A percentile compares a stretch with the other conserved stretches of the same genome.
Conservation (phyloP, 2,113 vertebrate genomes). For the Indicator indicator region DNA sequence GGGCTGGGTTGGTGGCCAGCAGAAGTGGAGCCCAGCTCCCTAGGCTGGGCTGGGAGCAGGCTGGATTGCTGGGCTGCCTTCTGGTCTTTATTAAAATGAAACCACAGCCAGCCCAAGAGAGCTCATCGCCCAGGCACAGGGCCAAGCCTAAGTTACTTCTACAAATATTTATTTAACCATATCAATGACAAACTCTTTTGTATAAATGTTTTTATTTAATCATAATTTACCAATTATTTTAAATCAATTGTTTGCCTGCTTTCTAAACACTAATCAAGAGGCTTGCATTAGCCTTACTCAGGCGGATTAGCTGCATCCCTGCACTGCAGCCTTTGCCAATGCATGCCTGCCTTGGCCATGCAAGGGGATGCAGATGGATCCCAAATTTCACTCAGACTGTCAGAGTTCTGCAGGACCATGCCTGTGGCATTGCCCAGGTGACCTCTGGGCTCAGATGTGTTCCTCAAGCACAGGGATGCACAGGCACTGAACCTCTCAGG, state of each 20-base stretch:
- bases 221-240: constrained; percentile 80
- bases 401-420: not conserved
- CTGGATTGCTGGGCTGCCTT: constrained; percentile 68
- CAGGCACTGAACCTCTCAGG: not conserved
- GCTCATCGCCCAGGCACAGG: constrained; percentile 61
- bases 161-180: constrained; percentile 79
- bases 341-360: constrained; percentile 52
- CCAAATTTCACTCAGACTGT: constrained; percentile 18
- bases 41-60: constrained; percentile 51
- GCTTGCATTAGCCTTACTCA: constrained; percentile 72
- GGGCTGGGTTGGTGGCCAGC: not conserved
- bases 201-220: constrained; percentile 79
- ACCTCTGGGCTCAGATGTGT: not conserved
- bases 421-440: not conserved
- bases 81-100: constrained; percentile 77
- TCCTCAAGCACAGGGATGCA: not conserved
- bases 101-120: constrained; percentile 70
- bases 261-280: constrained; percentile 78
- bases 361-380: constrained; percentile 26
- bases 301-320: constrained; percentile 71
- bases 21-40: constrained; percentile 38
- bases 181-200: constrained; percentile 77
- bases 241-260: constrained; percentile 77
- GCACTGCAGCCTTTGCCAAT: constrained; percentile 33
- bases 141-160: constrained; percentile 75